phyloP scores from a whole-genome alignment of 2,113 vertebrate genomes.

The Mugil cephalus region DNA sequence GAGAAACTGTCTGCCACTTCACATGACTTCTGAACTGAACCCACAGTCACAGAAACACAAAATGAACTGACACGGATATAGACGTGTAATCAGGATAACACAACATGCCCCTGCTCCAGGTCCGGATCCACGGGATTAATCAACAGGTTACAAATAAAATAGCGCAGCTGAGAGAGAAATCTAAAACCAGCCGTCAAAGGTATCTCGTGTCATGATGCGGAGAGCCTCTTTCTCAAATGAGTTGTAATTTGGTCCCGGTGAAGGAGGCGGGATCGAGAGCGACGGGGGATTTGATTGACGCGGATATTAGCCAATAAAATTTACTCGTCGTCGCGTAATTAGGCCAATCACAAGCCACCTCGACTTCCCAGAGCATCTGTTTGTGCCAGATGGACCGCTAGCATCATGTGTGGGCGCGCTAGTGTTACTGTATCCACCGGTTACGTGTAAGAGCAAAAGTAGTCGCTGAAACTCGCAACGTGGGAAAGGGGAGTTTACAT shows the following conservation, averaged over 20 bases:
- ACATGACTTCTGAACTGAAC: no score
- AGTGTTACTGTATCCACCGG: constrained; percentile 1
- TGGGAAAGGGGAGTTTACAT: neutral
- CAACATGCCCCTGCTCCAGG: neutral
- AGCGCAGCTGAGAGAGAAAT: constrained; percentile 56
- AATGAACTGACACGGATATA: neutral
- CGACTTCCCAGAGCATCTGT: constrained; percentile 42
- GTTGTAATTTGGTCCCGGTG: constrained; percentile 69
- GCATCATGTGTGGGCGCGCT: constrained; percentile 27
- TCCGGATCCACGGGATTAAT: constrained; percentile 5
- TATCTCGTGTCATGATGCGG: constrained; percentile 65
- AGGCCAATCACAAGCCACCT: constrained; percentile 52
- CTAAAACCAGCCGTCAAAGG: constrained; percentile 65
- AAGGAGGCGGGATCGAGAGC: constrained; percentile 37
- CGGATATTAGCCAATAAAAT: constrained; percentile 41
- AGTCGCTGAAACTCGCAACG: neutral
- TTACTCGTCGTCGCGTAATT: neutral
- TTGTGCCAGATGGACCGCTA: constrained; percentile 61
- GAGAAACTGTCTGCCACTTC: no score
- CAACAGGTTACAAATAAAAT: constrained; percentile 42
- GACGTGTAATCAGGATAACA: neutral
- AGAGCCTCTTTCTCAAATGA: constrained; percentile 70
- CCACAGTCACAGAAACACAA: no score
- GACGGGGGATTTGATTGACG: constrained; percentile 49
- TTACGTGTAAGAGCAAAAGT: constrained; percentile 19